Evolutionary conservation across 2,888 invertebrate species (phyloP), one percentile per base, ranked within the genome.

Genomic region (Drosophila dives): DNA sequence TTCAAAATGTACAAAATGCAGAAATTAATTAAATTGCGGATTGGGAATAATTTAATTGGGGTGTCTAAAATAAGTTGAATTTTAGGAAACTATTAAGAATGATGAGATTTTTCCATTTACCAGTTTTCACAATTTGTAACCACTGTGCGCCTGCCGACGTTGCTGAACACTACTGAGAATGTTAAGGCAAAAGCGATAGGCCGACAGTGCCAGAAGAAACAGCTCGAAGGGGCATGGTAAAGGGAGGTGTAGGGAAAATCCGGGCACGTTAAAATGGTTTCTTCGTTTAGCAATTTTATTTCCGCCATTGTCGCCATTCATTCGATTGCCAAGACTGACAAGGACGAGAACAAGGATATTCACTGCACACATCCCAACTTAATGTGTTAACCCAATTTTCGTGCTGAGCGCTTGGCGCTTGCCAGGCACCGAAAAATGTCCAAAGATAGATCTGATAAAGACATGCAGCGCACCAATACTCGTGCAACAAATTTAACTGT

Each of bases 301-400:
- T 85, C 87, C 85, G 84, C 77, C 87, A 89, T 86, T 85, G 89
- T 85, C 86, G 89, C 85, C 77, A 80, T 86, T 80, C 72, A 78
- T 81, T 86, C 89, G 80, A 87, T 81, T 89, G 80, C 86, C 76
- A 86, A 72, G 64, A 45, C 51, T 56, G 60, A 82, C 76, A 72
- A 68, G 68, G 55, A 64, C 42, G 49, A 29, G 48, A 1, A 53
- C 26, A 38, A 59, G 65, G 50, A 59, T 51, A 70, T 59, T 6
- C 48, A 65, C 66, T 45, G 63, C 63, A 76, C 53, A 54, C 64
- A 58, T 56, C 56, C 58, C 45, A 40, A 63, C 73, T 74, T 74
- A 86, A 85, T 89, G 89, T 86, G 89, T 79, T 85, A 85, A 86
- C 85, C 85, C 85, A 85, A 86, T 89, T 85, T 84, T 83, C 81